Conservation (phyloP, 2,113 vertebrate genomes). For the Chamaea fasciata region DNA sequence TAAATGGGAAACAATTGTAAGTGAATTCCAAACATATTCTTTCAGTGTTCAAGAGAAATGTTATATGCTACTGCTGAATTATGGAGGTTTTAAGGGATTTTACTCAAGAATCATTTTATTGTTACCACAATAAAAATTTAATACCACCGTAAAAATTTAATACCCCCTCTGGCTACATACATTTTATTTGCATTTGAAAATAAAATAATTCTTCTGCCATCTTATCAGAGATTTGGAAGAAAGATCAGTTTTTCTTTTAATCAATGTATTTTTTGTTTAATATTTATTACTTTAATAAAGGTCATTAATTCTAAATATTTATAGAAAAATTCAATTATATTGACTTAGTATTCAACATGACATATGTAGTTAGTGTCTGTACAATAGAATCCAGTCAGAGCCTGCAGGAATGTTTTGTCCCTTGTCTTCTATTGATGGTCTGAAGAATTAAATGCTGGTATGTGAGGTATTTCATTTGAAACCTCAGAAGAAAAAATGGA, state of each 20-base stretch:
- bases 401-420: neutral
- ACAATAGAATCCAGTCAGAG: neutral
- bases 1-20: neutral
- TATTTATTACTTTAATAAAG: neutral
- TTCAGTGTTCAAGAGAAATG: neutral
- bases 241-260: neutral
- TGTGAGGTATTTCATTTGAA: neutral
- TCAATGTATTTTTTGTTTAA: neutral
- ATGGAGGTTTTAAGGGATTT: neutral
- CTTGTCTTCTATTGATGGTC: neutral
- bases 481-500: neutral
- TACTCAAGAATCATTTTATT: neutral
- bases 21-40: neutral
- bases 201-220: neutral
- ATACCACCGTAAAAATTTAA: neutral
- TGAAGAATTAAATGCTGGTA: neutral
- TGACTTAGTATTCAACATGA: neutral
- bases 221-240: neutral
- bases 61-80: neutral
- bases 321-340: neutral
- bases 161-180: neutral
- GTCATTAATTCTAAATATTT: neutral
- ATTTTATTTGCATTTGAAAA: neutral
- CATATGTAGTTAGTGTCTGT: neutral
- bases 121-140: neutral